Conservation (phyloP, 2,113 vertebrate genomes). For the Tiliqua scincoides region DNA sequence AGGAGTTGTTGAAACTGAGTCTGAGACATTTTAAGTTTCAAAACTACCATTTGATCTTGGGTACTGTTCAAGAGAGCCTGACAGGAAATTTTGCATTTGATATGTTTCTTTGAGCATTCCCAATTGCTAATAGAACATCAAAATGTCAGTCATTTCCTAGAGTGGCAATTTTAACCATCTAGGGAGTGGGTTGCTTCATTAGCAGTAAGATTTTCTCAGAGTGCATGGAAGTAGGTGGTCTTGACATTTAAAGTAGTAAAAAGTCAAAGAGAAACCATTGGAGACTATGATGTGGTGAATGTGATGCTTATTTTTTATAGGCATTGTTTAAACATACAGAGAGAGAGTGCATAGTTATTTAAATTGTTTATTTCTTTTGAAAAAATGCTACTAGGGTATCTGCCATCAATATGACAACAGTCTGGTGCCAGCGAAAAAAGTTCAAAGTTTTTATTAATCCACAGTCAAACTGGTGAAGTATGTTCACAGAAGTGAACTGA, state of each 20-base stretch:
- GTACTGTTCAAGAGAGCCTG: not conserved
- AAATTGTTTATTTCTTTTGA: slow-evolving; percentile 61
- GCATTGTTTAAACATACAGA: too few relatives aligned
- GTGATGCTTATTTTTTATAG: slow-evolving; percentile 68
- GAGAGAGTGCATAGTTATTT: slow-evolving; percentile 75
- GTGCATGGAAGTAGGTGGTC: slow-evolving; percentile 64
- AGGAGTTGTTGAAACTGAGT: slow-evolving; percentile 25
- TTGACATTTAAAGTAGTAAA: slow-evolving; percentile 62
- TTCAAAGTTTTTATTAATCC: slow-evolving; percentile 45
- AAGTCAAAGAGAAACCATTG: slow-evolving; percentile 46
- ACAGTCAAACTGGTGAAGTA: slow-evolving; percentile 51
- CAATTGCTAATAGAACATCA: slow-evolving; percentile 53
- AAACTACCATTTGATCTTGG: not conserved
- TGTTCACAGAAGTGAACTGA: slow-evolving; percentile 51
- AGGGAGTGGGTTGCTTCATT: slow-evolving; percentile 37
- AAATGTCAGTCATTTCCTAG: slow-evolving; percentile 57
- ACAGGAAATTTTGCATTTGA: not conserved
- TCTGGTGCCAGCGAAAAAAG: slow-evolving; percentile 59
- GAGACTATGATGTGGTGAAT: slow-evolving; percentile 69
- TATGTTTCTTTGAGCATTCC: slow-evolving; percentile 7
- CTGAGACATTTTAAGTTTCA: slow-evolving; percentile 4
- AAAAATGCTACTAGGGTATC: slow-evolving; percentile 65
- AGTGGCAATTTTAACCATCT: slow-evolving; percentile 42
- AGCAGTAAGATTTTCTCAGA: slow-evolving; percentile 58
- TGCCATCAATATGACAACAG: slow-evolving; percentile 51